Base-by-base conservation (phyloP, 2,888 invertebrate genomes). In the Cheilosia pagana region DNA sequence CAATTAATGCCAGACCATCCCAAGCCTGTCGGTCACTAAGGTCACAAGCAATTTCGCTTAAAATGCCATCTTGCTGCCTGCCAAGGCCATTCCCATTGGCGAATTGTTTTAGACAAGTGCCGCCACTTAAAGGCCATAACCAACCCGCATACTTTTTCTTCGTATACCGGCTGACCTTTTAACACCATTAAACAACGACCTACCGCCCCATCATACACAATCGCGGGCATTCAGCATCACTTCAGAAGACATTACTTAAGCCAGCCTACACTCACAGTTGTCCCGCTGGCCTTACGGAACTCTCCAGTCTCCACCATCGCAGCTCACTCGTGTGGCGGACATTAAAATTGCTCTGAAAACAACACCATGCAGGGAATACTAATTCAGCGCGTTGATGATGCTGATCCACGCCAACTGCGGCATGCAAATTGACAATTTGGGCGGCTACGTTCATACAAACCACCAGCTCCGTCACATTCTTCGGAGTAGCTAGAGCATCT, bases 361-460 rank as follows among this genome's bases (percentile, higher is more conserved):
- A 23, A 21, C 41, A 5, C 55, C 55, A 55, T 77, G 82, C 43
- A 16, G 8, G 35, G 82, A 82, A 82, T 82, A 7, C 1, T n/a
- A 72, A 82, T 41, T 35, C 16, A 35, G n/a, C 21, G 3, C 60
- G 43, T 45, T 59, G 41, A 39, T 63, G 76, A 68, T 81, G 68
- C 62, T 41, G 62, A 71, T 81, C 81, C 65, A 43, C 41, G 50
- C 70, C 45, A 63, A 53, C 35, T 21, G 28, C 6, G 48, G 81
- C 67, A 82, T 82, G 55, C 72, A 77, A 82, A 82, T 77, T 68
- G 60, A 31, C 41, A 23, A 71, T 82, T 67, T 67, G 71, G 82
- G 71, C 65, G 77, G 65, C 35, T 25, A 14, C 53, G n/a, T 28
- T n/a, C 65, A 48, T 63, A 59, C 28, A 25, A 63, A 25, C 25